Conservation (phyloP, 2,797 vertebrate species). For the Fundulus diaphanus region DNA sequence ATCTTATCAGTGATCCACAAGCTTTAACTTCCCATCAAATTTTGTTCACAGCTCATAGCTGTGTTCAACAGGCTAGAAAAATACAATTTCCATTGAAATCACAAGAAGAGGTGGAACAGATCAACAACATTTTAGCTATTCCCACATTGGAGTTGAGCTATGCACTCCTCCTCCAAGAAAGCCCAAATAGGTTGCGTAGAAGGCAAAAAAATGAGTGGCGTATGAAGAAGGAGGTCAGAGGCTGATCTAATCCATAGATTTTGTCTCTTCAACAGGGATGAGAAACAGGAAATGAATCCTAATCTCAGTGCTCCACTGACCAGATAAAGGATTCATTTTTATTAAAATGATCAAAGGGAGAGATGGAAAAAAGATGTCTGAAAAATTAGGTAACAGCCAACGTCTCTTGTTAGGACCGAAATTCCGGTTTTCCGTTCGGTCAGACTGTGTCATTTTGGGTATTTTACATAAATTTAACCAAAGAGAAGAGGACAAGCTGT, state of each 20-base stretch:
- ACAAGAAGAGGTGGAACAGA: slow-evolving; percentile 10
- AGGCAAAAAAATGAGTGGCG: not conserved
- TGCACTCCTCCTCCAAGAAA: slow-evolving; percentile 24
- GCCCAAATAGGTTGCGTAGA: slow-evolving; percentile 46
- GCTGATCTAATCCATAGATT: slow-evolving; percentile 61
- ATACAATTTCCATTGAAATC: slow-evolving; percentile 2
- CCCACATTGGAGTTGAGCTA: slow-evolving; percentile 18
- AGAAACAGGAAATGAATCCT: slow-evolving; percentile 66
- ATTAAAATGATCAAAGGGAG: slow-evolving; percentile 21
- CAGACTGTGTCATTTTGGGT: no score
- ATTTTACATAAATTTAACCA: no score
- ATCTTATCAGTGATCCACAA: slow-evolving; percentile 16
- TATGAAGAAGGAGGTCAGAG: slow-evolving; percentile 47
- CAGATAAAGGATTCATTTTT: slow-evolving; percentile 16
- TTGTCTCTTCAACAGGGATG: slow-evolving; percentile 46
- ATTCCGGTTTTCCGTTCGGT: no score
- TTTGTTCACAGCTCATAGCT: not conserved
- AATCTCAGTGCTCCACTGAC: slow-evolving; percentile 28
- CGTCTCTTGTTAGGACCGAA: no score
- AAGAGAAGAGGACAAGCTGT: not conserved
- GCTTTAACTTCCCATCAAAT: not conserved
- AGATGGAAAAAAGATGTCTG: slow-evolving; percentile 12
- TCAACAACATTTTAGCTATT: slow-evolving; percentile 1
- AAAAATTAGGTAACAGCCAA: not conserved
- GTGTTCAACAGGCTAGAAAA: not conserved